phyloP scores from a whole-genome alignment of 2,113 vertebrate species.

The Theropithecus gelada region DNA sequence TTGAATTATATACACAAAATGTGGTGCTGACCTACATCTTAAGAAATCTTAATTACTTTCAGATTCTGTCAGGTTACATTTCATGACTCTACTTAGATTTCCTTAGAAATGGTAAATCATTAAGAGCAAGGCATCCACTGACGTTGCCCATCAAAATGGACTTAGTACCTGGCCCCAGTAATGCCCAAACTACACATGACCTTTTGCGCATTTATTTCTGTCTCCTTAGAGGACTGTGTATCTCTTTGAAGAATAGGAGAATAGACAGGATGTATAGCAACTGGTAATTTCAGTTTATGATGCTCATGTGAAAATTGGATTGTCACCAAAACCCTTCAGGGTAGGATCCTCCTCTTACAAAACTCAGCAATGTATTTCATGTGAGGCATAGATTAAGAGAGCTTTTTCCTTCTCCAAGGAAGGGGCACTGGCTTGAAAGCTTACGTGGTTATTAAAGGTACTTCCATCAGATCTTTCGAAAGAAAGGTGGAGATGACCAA shows the following conservation, averaged over 20 bases:
- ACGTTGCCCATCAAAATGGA: neutral
- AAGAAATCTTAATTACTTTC: neutral
- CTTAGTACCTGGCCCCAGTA: slow-evolving; percentile 20
- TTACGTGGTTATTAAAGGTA: slow-evolving; percentile 63
- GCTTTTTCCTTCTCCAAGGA: neutral
- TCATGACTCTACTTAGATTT: neutral
- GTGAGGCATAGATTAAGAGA: slow-evolving; percentile 61
- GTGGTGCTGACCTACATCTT: neutral
- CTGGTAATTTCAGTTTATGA: slow-evolving; percentile 71
- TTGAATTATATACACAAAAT: neutral
- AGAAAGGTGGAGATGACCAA: slow-evolving; percentile 76
- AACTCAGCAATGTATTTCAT: slow-evolving; percentile 62
- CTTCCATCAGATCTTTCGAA: slow-evolving; percentile 74
- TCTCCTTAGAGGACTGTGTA: slow-evolving; percentile 42
- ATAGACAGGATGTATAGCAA: slow-evolving; percentile 60
- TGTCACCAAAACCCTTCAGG: slow-evolving; percentile 65
- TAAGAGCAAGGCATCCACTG: neutral
- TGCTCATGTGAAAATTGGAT: slow-evolving; percentile 72
- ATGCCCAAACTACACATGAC: neutral
- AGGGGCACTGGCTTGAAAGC: slow-evolving; percentile 32
- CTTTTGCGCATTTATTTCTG: slow-evolving; percentile 52
- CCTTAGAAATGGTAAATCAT: slow-evolving; percentile 8
- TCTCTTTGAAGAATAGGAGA: slow-evolving; percentile 1
- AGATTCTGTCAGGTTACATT: neutral
- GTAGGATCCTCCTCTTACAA: slow-evolving; percentile 73